Evolutionary conservation across 2,888 invertebrate genomes (phyloP), one percentile per base, ranked within the genome.

Genomic region (Embidobia sp.): DNA sequence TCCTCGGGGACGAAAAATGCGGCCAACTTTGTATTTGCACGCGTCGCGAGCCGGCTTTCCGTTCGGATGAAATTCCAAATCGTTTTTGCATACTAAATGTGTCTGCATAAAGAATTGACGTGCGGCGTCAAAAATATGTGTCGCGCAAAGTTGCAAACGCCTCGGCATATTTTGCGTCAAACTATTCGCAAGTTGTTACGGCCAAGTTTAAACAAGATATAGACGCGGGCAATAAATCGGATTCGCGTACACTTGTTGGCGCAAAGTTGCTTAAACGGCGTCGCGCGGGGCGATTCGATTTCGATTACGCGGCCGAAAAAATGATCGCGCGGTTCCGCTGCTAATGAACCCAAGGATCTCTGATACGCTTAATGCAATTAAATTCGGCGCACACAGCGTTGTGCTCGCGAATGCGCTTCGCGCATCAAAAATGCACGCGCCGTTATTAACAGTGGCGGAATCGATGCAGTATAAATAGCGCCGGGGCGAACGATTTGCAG

Each of bases 181-280:
- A 48, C 48, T 57, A 67, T 57, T 48, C 37, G 35, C 11, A 67
- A 67, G 57, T 55, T 40, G 33, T 26, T 55, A 27, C 29, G 40
- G 31, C 7, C 48, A 67, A 67, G 53, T 67, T 67, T 57, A 67
- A 67, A 67, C 53, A 48, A 67, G 48, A 48, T 48, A 57, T 10
- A 48, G 44, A 57, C 10, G 48, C 40, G 40, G 31, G 48, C 57
- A 57, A 67, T 57, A 57, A 67, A 67, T 67, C 53, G 37, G 31
- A 48, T 67, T 55, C 53, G 35, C 18, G 44, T 67, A 31, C 13
- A 48, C 18, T 55, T 37, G 26, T 53, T 53, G n/a, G n/a, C 37
- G 4, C 1, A 46, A 55, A 67, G 35, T 66, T 67, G 35, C 44
- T 22, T 33, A 53, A 66, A 66, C 6, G n/a, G n/a, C n/a, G n/a